A percentile compares a stretch with the other conserved stretches of the same genome.
Evolutionary conservation across 2,888 invertebrate species (phyloP).

Genomic region (Gymnosoma rotundatum): DNA sequence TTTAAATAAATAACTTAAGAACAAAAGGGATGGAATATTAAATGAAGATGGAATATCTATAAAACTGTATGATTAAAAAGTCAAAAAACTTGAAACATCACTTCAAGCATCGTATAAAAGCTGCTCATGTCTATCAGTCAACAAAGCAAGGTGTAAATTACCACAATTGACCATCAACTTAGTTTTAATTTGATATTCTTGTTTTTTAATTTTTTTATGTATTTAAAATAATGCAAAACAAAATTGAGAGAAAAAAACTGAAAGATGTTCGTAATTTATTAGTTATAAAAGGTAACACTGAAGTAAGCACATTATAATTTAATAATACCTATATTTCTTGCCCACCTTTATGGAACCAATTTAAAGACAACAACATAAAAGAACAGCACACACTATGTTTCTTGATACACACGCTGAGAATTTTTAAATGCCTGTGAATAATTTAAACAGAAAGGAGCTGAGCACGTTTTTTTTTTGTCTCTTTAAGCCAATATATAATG

Average conservation of each 20-base stretch:
- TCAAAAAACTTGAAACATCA: neutral
- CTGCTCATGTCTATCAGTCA: conserved; percentile 20
- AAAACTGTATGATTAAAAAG: neutral
- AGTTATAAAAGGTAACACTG: conserved; percentile 64
- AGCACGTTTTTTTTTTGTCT: neutral
- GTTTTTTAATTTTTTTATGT: neutral
- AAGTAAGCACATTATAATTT: conserved; percentile 64
- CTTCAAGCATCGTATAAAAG: neutral
- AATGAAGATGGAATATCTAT: neutral
- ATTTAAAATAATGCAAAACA: neutral
- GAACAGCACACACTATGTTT: conserved; percentile 8
- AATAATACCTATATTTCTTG: conserved; percentile 57
- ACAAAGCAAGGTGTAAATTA: conserved; percentile 57
- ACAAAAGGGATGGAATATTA: conserved; percentile 13
- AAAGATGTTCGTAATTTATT: conserved; percentile 63
- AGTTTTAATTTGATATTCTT: neutral
- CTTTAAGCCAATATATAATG: conserved; percentile 18
- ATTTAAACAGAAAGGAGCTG: conserved; percentile 5
- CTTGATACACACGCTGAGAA: neutral
- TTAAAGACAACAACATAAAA: conserved; percentile 1
- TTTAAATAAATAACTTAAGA: conserved; percentile 27
- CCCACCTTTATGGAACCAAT: conserved; percentile 41
- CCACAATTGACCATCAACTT: conserved; percentile 48
- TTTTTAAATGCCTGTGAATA: conserved; percentile 34
- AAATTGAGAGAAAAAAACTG: neutral